These are phyloP conservation scores for Acleris holmiana DNA, from an alignment of 2,888 invertebrate genomes.

Conservation along the genomic window DNA sequence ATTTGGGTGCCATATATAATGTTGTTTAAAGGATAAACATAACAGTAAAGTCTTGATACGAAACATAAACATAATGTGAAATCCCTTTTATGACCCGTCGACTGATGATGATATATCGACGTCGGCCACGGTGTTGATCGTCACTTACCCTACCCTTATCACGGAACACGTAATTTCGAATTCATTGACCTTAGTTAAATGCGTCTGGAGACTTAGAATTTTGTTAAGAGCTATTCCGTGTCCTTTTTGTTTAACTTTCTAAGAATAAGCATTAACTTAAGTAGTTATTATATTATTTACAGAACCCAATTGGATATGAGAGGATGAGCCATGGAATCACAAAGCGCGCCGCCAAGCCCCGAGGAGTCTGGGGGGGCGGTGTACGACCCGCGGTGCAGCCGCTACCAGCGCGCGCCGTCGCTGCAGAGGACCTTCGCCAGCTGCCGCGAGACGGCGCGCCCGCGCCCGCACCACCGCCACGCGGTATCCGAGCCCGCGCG, in stretches of 20 bases:
- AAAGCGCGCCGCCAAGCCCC: slow-evolving; percentile 84
- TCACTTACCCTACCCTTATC: slow-evolving; percentile 83
- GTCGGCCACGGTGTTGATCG: slow-evolving; percentile 80
- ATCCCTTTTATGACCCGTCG: slow-evolving; percentile 75
- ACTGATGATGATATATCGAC: slow-evolving; percentile 83
- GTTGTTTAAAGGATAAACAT: slow-evolving; percentile 35
- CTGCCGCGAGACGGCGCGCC: slow-evolving; percentile 71
- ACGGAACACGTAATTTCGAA: slow-evolving; percentile 76
- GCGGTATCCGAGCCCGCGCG: slow-evolving; percentile 76
- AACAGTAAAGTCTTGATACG: slow-evolving; percentile 40
- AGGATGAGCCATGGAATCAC: slow-evolving; percentile 84
- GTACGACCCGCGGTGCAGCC: slow-evolving; percentile 90
- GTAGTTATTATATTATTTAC: slow-evolving; percentile 54
- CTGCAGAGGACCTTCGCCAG: slow-evolving; percentile 77
- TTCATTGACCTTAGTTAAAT: slow-evolving; percentile 76
- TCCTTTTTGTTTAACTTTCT: slow-evolving; percentile 14
- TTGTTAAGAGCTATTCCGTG: slow-evolving; percentile 53
- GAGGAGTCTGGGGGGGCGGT: slow-evolving; percentile 85
- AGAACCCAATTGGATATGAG: slow-evolving; percentile 72
- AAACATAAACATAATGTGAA: slow-evolving; percentile 69
- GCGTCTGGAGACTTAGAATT: slow-evolving; percentile 52
- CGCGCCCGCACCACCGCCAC: slow-evolving; percentile 74
- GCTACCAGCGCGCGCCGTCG: slow-evolving; percentile 85
- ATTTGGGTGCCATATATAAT: slow-evolving; percentile 34
- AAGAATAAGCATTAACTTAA: slow-evolving; percentile 6